Percentiles rank a stretch among this genome's conserved stretches.
phyloP scores from a whole-genome alignment of 1,140 invertebrate species.

The Neodiprion fabricii region DNA sequence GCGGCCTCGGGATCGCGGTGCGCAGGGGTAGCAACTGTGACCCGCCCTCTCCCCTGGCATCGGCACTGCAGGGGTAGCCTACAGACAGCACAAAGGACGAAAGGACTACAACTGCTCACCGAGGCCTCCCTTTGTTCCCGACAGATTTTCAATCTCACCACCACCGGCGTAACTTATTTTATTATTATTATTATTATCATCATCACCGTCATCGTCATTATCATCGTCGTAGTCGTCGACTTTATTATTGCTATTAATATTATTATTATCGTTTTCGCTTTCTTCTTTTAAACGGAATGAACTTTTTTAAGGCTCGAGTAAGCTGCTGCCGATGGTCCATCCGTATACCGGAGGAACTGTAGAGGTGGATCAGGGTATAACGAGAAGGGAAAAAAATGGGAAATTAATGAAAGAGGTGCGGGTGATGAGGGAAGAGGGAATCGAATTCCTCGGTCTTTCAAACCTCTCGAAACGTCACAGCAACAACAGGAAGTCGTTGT shows the following conservation, averaged over 20 bases:
- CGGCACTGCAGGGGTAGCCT: neutral
- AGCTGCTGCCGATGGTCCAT: too few species aligned
- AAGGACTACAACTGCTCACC: neutral
- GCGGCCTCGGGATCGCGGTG: neutral
- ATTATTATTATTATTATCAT: neutral
- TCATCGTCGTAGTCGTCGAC: too few species aligned
- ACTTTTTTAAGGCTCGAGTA: too few species aligned
- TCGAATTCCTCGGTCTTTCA: neutral
- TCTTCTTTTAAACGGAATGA: too few species aligned
- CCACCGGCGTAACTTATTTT: neutral
- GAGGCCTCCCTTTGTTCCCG: slow-evolving; percentile 1
- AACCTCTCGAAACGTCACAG: neutral
- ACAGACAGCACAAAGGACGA: neutral
- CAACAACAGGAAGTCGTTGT: slow-evolving; percentile 2
- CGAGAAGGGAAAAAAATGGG: neutral
- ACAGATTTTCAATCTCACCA: slow-evolving; percentile 5
- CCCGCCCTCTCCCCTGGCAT: neutral
- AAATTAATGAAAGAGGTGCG: neutral
- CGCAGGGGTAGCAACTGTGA: neutral
- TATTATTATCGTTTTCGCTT: too few species aligned
- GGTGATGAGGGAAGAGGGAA: neutral
- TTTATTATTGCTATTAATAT: too few species aligned
- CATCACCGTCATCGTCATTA: too few species aligned
- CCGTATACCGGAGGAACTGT: neutral
- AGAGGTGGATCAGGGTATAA: neutral